Base-by-base conservation (phyloP, 2,113 vertebrate species). In the Malurus alboscapulatus region DNA sequence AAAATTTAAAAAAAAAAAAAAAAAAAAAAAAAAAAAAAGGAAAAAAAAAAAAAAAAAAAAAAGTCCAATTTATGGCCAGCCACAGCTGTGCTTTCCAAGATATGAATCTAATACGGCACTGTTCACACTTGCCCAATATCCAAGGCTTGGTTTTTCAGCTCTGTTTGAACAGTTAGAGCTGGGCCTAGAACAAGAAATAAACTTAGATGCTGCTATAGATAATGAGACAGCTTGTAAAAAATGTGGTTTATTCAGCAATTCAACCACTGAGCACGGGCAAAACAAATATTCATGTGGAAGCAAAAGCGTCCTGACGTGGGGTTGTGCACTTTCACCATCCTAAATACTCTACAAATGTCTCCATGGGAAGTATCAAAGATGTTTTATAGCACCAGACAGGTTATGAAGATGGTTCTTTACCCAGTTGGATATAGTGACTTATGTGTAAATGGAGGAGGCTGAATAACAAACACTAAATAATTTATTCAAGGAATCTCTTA, bases 301-400 rank as follows among this genome's bases (percentile, higher is more conserved):
- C 27, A 84, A 81, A 92, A 94, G n/a, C 16, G 1, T 92, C 66
- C 63, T 66, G 67, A 73, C 0, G 0, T 17, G 17, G 19, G 10
- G 38, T 29, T 87, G 50, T 14, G 2, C 74, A 58, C 36, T 59
- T 85, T 65, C 83, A 30, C 59, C 53, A 51, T 91, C 65, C 34
- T 54, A 91, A 93, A 74, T 74, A 62, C 38, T 44, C 59, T 77
- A 66, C 89, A 91, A 20, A 57, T 67, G 72, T 79, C 84, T 92
- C 65, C 59, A 36, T 89, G 79, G 87, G 55, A 96, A 90, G 68
- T 83, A 91, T 93, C 93, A 90, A 88, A 90, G 84, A 47, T 40
- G 14, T 36, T 83, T 92, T 81, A 90, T 80, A 69, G 78, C 48
- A 86, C 44, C 84, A 83, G 78, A 80, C 32, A 57, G 50, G 21